These are phyloP conservation scores for Manis javanica DNA, from an alignment of 2,797 vertebrate genomes.

Conservation along the genomic window DNA sequence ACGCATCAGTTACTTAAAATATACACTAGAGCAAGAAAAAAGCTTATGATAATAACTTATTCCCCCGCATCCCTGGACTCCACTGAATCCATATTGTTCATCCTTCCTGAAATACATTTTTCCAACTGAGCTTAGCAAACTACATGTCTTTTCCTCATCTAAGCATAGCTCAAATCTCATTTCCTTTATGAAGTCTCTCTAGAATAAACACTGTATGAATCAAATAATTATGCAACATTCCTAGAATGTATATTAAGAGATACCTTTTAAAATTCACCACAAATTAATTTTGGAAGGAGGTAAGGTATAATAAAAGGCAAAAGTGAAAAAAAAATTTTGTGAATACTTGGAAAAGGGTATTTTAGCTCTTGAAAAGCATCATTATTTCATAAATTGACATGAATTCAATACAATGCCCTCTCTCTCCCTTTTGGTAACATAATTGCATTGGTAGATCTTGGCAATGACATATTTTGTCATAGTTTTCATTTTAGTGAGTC, in stretches of 20 bases:
- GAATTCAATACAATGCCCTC: neutral
- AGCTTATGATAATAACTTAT: neutral
- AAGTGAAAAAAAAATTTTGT: neutral
- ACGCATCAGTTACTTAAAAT: neutral
- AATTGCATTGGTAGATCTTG: neutral
- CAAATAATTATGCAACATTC: neutral
- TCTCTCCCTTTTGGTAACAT: neutral
- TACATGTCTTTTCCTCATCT: neutral
- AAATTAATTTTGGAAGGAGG: neutral
- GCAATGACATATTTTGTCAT: neutral
- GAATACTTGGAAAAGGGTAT: neutral
- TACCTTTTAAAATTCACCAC: constrained; percentile 13
- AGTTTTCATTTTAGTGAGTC: constrained; percentile 4
- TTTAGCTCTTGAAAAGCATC: neutral
- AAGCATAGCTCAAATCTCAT: neutral
- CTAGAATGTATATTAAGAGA: neutral
- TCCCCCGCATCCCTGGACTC: neutral
- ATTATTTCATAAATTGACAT: neutral
- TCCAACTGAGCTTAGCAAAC: neutral
- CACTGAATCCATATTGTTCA: neutral
- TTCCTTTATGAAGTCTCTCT: neutral
- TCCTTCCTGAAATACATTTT: neutral
- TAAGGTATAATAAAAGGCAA: neutral
- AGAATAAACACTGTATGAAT: neutral
- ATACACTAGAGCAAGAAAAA: neutral